Percentiles rank a stretch among this genome's conserved stretches.
Evolutionary conservation across 2,797 vertebrate species (phyloP).

Genomic region (Catharus ustulatus): DNA sequence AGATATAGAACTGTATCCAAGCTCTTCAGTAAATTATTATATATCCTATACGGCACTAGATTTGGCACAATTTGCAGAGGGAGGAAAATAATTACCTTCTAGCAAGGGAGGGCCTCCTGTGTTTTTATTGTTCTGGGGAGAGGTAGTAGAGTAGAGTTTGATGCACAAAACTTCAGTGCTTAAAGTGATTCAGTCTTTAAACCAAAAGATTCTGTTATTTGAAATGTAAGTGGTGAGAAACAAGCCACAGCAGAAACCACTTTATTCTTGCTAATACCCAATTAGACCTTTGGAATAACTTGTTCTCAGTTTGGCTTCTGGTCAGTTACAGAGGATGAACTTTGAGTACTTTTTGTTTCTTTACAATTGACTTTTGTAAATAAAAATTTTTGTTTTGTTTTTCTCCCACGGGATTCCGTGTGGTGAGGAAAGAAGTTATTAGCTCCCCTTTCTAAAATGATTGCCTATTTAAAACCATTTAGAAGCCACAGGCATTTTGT

Average conservation of each 20-base stretch:
- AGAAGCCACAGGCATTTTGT: neutral
- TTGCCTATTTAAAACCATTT: neutral
- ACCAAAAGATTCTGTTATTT: neutral
- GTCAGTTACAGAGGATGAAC: neutral
- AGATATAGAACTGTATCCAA: neutral
- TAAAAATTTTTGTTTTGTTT: neutral
- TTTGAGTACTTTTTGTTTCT: neutral
- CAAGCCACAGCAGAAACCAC: neutral
- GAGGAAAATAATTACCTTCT: neutral
- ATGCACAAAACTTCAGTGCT: neutral
- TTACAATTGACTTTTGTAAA: neutral
- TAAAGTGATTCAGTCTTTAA: neutral
- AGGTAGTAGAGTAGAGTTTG: neutral
- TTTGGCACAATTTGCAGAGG: neutral
- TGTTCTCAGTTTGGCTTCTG: neutral
- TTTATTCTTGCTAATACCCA: neutral
- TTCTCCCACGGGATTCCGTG: neutral
- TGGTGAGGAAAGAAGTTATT: neutral
- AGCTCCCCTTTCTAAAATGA: neutral
- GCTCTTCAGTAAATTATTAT: neutral
- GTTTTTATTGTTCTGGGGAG: neutral
- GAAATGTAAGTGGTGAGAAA: neutral
- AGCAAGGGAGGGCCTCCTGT: neutral
- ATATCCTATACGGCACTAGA: rapidly evolving
- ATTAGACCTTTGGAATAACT: neutral